A percentile compares a stretch with the other conserved stretches of the same genome.
These are phyloP conservation scores for Eupithecia vulgata DNA, from an alignment of 2,888 invertebrate genomes.

Conservation along the genomic window DNA sequence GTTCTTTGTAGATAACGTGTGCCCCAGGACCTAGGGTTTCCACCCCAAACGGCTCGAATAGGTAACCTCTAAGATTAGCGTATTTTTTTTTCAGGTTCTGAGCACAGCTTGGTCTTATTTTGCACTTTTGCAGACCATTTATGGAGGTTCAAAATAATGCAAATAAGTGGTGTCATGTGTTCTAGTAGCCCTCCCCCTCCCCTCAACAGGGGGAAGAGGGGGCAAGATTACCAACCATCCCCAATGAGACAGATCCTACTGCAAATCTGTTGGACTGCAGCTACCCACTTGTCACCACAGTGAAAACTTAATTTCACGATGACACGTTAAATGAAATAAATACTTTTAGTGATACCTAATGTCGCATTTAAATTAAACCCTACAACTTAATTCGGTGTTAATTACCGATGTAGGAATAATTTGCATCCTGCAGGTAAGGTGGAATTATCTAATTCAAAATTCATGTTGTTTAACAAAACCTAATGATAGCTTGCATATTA, in stretches of 20 bases:
- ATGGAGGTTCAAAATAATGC: slow-evolving; percentile 28
- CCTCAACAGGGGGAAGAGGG: no score
- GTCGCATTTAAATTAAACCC: not conserved
- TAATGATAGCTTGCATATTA: slow-evolving; percentile 18
- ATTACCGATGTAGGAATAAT: not conserved
- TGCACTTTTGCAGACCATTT: slow-evolving; percentile 57
- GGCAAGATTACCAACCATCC: not conserved
- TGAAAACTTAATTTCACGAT: not conserved
- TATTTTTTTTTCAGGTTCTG: slow-evolving; percentile 57
- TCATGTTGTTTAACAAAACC: slow-evolving; percentile 5
- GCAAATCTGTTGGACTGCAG: not conserved
- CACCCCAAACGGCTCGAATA: no score
- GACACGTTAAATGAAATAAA: not conserved
- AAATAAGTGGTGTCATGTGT: not conserved
- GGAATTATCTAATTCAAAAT: slow-evolving; percentile 22
- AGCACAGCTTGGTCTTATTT: slow-evolving; percentile 63
- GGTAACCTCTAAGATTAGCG: no score
- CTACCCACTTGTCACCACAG: not conserved
- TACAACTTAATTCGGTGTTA: not conserved
- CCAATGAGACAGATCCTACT: not conserved
- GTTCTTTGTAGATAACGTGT: no score
- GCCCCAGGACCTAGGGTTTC: no score
- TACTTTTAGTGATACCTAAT: not conserved
- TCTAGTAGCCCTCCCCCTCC: no score
- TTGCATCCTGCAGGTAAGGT: not conserved